These are phyloP conservation scores for Erebia palarica DNA, from an alignment of 2,888 invertebrate species.

Conservation along the genomic window DNA sequence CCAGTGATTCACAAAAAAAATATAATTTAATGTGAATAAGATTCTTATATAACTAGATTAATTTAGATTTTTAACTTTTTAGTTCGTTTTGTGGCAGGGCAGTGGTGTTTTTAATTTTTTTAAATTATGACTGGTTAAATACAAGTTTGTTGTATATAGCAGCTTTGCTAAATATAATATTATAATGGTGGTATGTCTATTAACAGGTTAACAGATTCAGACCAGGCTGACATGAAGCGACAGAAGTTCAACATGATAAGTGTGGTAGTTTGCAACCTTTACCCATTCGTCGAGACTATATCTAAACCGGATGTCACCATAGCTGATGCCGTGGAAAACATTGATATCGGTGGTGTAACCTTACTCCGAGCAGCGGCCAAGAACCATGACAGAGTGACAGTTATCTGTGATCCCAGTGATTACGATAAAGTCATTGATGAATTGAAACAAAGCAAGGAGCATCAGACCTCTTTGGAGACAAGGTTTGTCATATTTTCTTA, in stretches of 20 bases:
- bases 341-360: constrained; percentile 98
- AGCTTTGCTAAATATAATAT: too few relatives aligned
- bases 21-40: too few relatives aligned
- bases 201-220: constrained; percentile 86
- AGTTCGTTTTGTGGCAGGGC: too few relatives aligned
- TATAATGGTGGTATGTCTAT: background rate
- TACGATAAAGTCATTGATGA: constrained; percentile 90
- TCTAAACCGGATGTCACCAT: constrained; percentile 90
- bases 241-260: constrained; percentile 91
- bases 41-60: too few relatives aligned
- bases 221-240: constrained; percentile 90
- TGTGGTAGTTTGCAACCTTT: constrained; percentile 97
- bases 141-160: too few relatives aligned
- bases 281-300: constrained; percentile 96
- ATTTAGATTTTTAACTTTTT: too few relatives aligned
- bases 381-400: constrained; percentile 96
- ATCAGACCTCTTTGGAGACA: constrained; percentile 87
- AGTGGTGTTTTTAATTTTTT: too few relatives aligned
- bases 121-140: too few relatives aligned
- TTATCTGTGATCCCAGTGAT: constrained; percentile 95
- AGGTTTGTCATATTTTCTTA: constrained; percentile 72
- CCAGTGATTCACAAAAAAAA: too few relatives aligned
- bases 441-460: constrained; percentile 83
- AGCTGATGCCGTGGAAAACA: constrained; percentile 96
- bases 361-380: constrained; percentile 97